A percentile compares a stretch with the other conserved stretches of the same genome.
Evolutionary conservation across 2,888 invertebrate species (phyloP).

Genomic region (Rotaria macrura): DNA sequence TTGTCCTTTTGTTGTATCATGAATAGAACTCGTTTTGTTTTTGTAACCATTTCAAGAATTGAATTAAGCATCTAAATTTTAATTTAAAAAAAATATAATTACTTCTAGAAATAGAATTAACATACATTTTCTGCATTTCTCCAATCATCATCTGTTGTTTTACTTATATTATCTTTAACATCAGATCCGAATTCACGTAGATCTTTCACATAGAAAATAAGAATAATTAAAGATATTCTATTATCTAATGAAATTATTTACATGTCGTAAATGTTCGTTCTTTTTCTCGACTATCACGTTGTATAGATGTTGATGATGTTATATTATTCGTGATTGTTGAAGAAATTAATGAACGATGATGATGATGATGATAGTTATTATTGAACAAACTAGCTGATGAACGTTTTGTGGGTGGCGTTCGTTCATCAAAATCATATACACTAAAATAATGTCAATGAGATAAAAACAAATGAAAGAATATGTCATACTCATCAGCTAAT

Average conservation of each 20-base stretch:
- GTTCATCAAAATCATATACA: neutral
- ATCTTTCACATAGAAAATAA: neutral
- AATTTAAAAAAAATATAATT: neutral
- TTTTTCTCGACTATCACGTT: neutral
- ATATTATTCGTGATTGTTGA: no score
- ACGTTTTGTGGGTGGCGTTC: neutral
- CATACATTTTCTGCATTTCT: slow-evolving; percentile 56
- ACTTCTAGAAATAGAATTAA: slow-evolving; percentile 16
- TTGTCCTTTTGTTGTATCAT: neutral
- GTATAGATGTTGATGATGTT: neutral
- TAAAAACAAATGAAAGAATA: neutral
- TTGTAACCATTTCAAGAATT: slow-evolving; percentile 87
- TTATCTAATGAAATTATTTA: neutral
- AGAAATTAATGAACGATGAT: neutral
- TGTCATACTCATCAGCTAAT: slow-evolving; percentile 47
- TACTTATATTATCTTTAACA: slow-evolving; percentile 39
- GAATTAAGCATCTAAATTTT: slow-evolving; percentile 70
- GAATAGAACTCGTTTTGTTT: slow-evolving; percentile 77
- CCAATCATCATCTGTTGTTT: slow-evolving; percentile 73
- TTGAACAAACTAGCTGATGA: neutral
- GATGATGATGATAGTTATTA: no score
- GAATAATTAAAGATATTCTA: no score
- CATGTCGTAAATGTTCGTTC: neutral
- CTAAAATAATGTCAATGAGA: neutral
- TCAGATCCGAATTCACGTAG: slow-evolving; percentile 32